Evolutionary conservation across 2,888 invertebrate genomes (phyloP), one percentile per base, ranked within the genome.

Genomic region (Agrotis puta): DNA sequence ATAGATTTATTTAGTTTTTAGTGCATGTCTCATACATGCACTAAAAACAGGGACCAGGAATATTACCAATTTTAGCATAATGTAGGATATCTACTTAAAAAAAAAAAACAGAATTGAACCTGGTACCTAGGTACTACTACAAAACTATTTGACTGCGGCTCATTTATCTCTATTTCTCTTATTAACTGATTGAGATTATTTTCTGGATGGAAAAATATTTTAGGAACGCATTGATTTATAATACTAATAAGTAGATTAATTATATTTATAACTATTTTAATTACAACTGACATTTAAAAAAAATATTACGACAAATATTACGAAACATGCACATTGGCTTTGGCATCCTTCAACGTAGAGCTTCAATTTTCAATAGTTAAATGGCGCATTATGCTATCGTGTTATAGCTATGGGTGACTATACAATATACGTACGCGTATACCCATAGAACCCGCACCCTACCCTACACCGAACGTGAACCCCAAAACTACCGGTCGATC

Each of bases 401-500:
- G 70, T 57, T 78, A 82, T 2, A 53, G 63, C 78, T 71, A 78
- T 79, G 72, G 70, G 70, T 74, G 71, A 51, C 63, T 71, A 63
- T 77, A 75, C 63, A 73, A 85, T 82, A 78, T 70, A 72, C 45
- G 22, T 80, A 78, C 66, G 81, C 24, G 24, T 65, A 50, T 66
- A 61, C 84, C 70, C 84, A 83, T 88, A 86, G 85, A 88, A 88
- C 91, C 87, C 93, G 94, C 94, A 94, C 94, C 94, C 94, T 94
- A 92, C 90, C 90, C 90, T 88, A 88, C 88, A 89, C 87, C 90
- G 89, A 77, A 64, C 78, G 79, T 90, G 93, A 94, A 94, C 95
- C 95, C 95, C 94, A 94, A 94, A 95, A 95, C 93, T 90, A 92
- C 93, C 94, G 96, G 95, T 95, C 95, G 96, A 96, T 96, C 95